These are phyloP conservation scores for Pterostichus madidus DNA, from an alignment of 2,888 invertebrate genomes.

Conservation along the genomic window DNA sequence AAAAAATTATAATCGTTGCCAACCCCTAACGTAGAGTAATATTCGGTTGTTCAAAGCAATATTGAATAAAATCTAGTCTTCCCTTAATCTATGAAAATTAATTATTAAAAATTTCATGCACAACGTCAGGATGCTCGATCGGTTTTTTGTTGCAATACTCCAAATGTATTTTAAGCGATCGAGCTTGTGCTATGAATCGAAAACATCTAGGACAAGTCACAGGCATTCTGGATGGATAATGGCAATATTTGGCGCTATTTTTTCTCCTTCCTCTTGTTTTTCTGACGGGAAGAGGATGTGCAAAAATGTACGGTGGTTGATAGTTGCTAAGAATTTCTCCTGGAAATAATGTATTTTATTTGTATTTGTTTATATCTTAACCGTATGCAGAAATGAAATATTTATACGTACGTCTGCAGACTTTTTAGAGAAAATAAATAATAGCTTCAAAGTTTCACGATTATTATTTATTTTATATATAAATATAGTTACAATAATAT, in stretches of 20 bases:
- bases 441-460: not conserved
- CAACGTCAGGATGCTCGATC: not conserved
- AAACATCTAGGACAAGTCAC: conserved; percentile 54
- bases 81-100: not conserved
- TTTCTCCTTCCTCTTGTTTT: conserved; percentile 34
- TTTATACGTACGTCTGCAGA: conserved; percentile 16
- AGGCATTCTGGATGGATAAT: conserved; percentile 59
- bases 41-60: too few species aligned
- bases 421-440: conserved; percentile 2
- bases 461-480: conserved; percentile 22
- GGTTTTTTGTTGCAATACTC: conserved; percentile 33
- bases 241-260: conserved; percentile 37
- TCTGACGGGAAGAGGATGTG: conserved; percentile 13
- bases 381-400: conserved; percentile 54
- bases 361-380: conserved; percentile 17
- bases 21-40: too few species aligned
- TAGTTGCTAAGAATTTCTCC: not conserved
- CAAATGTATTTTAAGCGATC: conserved; percentile 63
- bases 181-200: conserved; percentile 51
- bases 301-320: conserved; percentile 39
- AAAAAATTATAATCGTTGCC: too few species aligned
- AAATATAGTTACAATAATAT: conserved; percentile 19
- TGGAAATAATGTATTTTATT: conserved; percentile 48
- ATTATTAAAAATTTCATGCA: conserved; percentile 12
- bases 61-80: too few species aligned